Base-by-base conservation (phyloP, 2,888 invertebrate genomes). In the Nomada ruficornis region DNA sequence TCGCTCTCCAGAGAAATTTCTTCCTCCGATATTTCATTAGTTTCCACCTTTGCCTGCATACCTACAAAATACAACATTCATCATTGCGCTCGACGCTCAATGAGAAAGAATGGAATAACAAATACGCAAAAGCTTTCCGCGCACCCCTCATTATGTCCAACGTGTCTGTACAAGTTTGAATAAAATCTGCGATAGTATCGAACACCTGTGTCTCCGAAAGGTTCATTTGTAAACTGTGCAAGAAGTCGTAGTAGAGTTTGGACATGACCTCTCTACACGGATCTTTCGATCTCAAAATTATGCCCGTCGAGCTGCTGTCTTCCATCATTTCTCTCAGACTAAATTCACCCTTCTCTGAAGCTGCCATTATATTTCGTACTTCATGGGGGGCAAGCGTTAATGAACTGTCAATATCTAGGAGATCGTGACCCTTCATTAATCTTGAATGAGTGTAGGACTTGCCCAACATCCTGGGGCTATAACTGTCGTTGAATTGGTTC, bases 1-100 rank as follows among this genome's bases (percentile, higher is more conserved):
- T 99, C 99, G 89, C 97, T 96, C 82, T 97, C 96, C 54, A 98
- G 89, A 67, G 89, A 90, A 20, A 89, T 82, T 85, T 94, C 93
- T 65, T 94, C 94, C 15, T 87, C 84, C 0, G 93, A 91, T 15
- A 91, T 26, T 76, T 92, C 89, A 0, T 72, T 81, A 68, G 80
- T 89, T 76, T 94, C 92, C 5, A 94, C 91, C 83, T 93, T 94
- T 18, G 93, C 89, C 65, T 93, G 93, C 92, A 94, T 92, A 68
- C 91, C 93, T 93, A 63, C 57, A 62, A 13, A 29, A 80, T n/a
- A 52, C 42, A 20, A 44, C 9, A 65, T 52, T 20, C 57, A 60
- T 11, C 20, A 42, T 65, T 67, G 36, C 5, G 9, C 36, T 36
- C 36, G 36, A 36, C 7, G 36, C 36, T 36, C 36, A 36, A 7